phyloP scores from a whole-genome alignment of 2,888 invertebrate species.

The Drosophila cognata region DNA sequence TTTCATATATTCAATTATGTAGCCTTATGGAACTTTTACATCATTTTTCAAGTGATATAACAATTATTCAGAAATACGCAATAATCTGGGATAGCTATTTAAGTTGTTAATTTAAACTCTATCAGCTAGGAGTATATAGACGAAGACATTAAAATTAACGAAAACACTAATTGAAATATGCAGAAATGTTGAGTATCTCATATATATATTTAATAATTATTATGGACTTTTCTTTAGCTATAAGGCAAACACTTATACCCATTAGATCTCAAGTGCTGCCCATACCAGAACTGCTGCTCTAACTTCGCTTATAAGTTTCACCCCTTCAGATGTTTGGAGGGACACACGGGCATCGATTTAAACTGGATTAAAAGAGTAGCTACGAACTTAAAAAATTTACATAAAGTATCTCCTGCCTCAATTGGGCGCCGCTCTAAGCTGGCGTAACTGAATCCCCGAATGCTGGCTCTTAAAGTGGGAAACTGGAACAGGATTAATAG shows the following conservation, averaged over 20 bases:
- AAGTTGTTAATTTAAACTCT: background rate
- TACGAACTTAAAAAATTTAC: constrained; percentile 61
- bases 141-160: background rate
- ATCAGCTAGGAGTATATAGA: background rate
- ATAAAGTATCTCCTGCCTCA: constrained; percentile 65
- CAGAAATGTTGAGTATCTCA: background rate
- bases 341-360: constrained; percentile 58
- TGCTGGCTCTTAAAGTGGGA: constrained; percentile 24
- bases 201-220: background rate
- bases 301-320: background rate
- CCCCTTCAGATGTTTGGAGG: constrained; percentile 25
- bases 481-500: constrained; percentile 69
- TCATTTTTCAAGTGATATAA: background rate
- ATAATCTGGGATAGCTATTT: background rate
- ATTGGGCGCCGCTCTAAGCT: constrained; percentile 58
- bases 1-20: background rate
- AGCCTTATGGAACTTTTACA: background rate
- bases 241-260: constrained; percentile 4
- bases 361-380: constrained; percentile 70
- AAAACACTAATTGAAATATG: background rate
- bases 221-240: background rate
- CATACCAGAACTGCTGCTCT: constrained; percentile 1
- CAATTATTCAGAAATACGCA: background rate
- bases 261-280: constrained; percentile 20
- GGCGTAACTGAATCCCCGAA: constrained; percentile 66